Conservation (phyloP, 64 coral and sea anemone genomes). For the Montipora efflorescens region DNA sequence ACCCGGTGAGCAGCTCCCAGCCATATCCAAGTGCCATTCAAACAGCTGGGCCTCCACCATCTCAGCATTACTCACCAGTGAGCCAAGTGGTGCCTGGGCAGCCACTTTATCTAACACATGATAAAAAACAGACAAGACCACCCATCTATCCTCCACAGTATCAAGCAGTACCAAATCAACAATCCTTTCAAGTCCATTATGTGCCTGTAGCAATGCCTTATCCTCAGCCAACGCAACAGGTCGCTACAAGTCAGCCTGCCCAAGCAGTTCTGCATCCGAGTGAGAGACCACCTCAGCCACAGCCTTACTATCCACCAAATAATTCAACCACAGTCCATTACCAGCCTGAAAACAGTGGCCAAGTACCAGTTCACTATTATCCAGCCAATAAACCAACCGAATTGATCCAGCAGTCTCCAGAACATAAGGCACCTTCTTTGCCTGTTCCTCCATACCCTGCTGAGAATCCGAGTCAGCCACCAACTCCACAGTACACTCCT, state of each 20-base stretch:
- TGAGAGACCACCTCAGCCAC: slow-evolving; percentile 55
- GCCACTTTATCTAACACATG: slow-evolving; percentile 12
- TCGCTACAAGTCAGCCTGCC: slow-evolving; percentile 18
- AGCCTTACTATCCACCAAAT: slow-evolving; percentile 54
- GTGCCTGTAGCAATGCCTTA: slow-evolving; percentile 23
- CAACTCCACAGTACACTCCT: slow-evolving; percentile 68
- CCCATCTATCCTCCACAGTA: slow-evolving; percentile 50
- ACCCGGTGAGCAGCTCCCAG: background rate
- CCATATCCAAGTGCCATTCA: slow-evolving; percentile 31
- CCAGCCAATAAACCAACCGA: slow-evolving; percentile 37
- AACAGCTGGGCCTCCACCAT: background rate
- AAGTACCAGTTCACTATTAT: slow-evolving; percentile 35
- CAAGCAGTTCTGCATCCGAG: background rate
- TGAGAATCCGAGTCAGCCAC: slow-evolving; percentile 52
- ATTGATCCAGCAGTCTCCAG: slow-evolving; percentile 31
- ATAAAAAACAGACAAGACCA: slow-evolving; percentile 7
- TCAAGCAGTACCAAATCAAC: slow-evolving; percentile 34
- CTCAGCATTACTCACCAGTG: slow-evolving; percentile 31
- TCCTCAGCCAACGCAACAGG: slow-evolving; percentile 20
- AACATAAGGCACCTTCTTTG: slow-evolving; percentile 30
- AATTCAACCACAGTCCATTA: slow-evolving; percentile 15
- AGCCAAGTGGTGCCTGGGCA: slow-evolving; percentile 9
- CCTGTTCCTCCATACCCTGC: slow-evolving; percentile 50
- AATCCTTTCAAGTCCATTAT: slow-evolving; percentile 10
- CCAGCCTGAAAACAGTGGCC: slow-evolving; percentile 13